Evolutionary conservation across 2,113 vertebrate species (phyloP).

Genomic region (Anarhynchus alexandrinus): DNA sequence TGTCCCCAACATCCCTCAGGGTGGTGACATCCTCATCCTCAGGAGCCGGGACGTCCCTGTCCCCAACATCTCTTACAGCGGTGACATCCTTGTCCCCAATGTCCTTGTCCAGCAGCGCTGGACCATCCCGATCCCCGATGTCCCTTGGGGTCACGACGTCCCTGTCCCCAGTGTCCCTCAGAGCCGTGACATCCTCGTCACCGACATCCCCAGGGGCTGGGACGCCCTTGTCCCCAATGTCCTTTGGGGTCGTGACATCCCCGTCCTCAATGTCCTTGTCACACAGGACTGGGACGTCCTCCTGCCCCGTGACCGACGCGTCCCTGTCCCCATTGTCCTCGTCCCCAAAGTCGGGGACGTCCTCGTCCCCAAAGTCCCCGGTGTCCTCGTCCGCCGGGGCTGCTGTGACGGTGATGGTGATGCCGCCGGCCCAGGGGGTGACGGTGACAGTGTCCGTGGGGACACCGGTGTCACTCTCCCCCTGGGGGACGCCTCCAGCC

Average conservation of each 20-base stretch:
- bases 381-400: not conserved
- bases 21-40: not conserved
- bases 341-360: not conserved
- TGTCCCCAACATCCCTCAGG: not conserved
- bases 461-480: not conserved
- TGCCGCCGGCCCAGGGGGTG: not conserved
- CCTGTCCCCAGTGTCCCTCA: not conserved
- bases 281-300: not conserved
- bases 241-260: not conserved
- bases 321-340: not conserved
- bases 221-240: not conserved
- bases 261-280: not conserved
- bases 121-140: not conserved
- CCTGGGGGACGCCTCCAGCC: not conserved
- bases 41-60: not conserved
- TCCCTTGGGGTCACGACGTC: not conserved
- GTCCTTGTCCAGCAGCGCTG: not conserved
- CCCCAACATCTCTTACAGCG: not conserved
- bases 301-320: rapidly evolving
- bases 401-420: not conserved
- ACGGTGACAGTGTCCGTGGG: not conserved
- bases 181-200: not conserved
- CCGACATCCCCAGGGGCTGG: not conserved
- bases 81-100: too few species aligned
- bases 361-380: not conserved